A percentile compares a stretch with the other conserved stretches of the same genome.
Conservation (phyloP, 2,797 vertebrate species). For the Poeciliopsis turneri region DNA sequence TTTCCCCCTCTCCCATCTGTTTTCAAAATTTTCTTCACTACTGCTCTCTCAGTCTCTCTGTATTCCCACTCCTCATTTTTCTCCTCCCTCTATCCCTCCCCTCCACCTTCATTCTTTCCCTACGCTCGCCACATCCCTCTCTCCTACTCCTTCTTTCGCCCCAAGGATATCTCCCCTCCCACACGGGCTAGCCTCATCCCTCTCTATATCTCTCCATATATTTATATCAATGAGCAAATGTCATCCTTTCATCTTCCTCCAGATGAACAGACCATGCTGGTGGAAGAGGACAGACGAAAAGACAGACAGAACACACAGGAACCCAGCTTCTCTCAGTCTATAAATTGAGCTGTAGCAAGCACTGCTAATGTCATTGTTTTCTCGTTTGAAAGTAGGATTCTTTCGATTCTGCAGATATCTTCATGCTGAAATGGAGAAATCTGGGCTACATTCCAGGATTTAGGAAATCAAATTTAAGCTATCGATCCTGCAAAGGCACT, state of each 20-base stretch:
- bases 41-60: slow-evolving; percentile 30
- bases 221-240: slow-evolving; percentile 83
- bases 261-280: slow-evolving; percentile 74
- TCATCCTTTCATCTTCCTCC: slow-evolving; percentile 82
- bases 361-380: slow-evolving; percentile 61
- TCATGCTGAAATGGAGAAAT: slow-evolving; percentile 45
- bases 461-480: slow-evolving; percentile 36
- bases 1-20: slow-evolving; percentile 8
- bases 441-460: slow-evolving; percentile 32
- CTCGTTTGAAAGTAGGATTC: slow-evolving; percentile 47
- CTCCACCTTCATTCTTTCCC: slow-evolving; percentile 69
- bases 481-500: background rate
- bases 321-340: slow-evolving; percentile 59
- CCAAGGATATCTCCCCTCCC: slow-evolving; percentile 78
- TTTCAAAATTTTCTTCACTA: slow-evolving; percentile 25
- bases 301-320: slow-evolving; percentile 58
- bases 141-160: slow-evolving; percentile 75
- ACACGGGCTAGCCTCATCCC: slow-evolving; percentile 71
- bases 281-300: slow-evolving; percentile 72
- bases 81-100: slow-evolving; percentile 57
- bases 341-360: slow-evolving; percentile 62
- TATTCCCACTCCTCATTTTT: slow-evolving; percentile 46
- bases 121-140: slow-evolving; percentile 70
- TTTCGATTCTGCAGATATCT: slow-evolving; percentile 45
- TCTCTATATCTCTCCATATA: slow-evolving; percentile 75